Base-by-base conservation (phyloP, 2,888 invertebrate species). In the Hoplodrina blanda region DNA sequence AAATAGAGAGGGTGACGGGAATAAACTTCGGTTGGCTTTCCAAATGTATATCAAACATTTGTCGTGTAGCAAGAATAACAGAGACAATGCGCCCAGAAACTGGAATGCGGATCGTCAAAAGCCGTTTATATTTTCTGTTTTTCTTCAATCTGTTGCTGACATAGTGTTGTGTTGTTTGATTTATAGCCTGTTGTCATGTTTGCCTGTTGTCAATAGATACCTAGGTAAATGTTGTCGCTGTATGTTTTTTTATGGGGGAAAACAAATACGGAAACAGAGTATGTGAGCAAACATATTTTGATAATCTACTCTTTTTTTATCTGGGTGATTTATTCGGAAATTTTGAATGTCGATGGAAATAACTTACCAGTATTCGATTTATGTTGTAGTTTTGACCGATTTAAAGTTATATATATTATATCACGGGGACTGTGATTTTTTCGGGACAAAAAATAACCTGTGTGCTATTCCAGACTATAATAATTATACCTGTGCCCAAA, bases 131-230 rank as follows among this genome's bases (percentile, higher is more conserved):
- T 78, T 52, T 78, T 44, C 63, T 55, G 41, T 64, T 76, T n/a
- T 41, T 62, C 49, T 44, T n/a, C 62, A 77, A 73, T 53, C 41
- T 67, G 25, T 78, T 67, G 44, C 11, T 54, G 54, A 50, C 60
- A 44, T 49, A 66, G 41, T 52, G 25, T 62, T 19, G 52, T 70
- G 19, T 54, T 60, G 15, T 77, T 71, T 77, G 65, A 70, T 76
- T 65, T 78, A 66, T 71, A 46, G 30, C 30, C 50, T 59, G 61
- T 57, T 74, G 44, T 64, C 19, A 54, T 57, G 53, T 77, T 79
- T 62, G 57, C 54, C 61, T 64, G 57, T 41, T 69, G 63, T 54
- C 63, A 59, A 62, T 62, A 50, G 54, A 61, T 46, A 63, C 41
- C 11, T 41, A 41, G 50, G 50, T 62, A 64, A 77, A 69, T 62